Base-by-base conservation (phyloP, 2,113 vertebrate genomes). In the Zeus faber region DNA sequence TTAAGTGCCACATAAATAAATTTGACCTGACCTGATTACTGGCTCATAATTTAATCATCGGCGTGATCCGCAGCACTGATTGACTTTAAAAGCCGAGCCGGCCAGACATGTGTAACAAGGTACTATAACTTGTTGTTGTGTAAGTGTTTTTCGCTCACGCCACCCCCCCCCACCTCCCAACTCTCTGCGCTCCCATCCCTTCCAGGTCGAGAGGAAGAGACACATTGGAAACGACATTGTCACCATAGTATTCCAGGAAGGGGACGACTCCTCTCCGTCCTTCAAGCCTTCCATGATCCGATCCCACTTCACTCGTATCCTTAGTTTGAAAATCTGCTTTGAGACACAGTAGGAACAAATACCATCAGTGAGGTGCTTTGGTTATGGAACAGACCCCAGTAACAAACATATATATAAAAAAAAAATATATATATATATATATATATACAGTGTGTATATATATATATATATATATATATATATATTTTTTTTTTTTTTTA, bases 221-320 rank as follows among this genome's bases (percentile, higher is more conserved):
- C 96, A 99, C 76, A 99, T 99, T 49, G 96, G 97, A 58, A 99
- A 98, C 20, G 97, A 99, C 79, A 99, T 98, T 8, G 95, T 99
- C 58, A 98, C 97, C 74, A 97, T 99, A 10, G 92, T 99, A 47
- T 99, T 98, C 91, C 96, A 98, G 75, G 97, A 98, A 75, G 96
- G 96, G 6, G 95, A 97, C 49, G 96, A 97, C 13, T 88, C 91
- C 8, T 93, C 93, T 21, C 82, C 94, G 0, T 92, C 94, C 61
- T 98, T 99, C 70, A 99, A 98, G 74, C 97, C 97, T 10, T 99
- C 96, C 49, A 99, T 98, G 96, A 99, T 99, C 82, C 93, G 97
- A 53, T 99, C 97, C 56, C 97, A 99, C 84, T 99, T 99, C 72
- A 99, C 97, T 47, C 97, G 97, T 98, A 98, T 98, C 96, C 92